Conservation (phyloP, 92 coral and sea anemone species). For the Paramuricea clavata region DNA sequence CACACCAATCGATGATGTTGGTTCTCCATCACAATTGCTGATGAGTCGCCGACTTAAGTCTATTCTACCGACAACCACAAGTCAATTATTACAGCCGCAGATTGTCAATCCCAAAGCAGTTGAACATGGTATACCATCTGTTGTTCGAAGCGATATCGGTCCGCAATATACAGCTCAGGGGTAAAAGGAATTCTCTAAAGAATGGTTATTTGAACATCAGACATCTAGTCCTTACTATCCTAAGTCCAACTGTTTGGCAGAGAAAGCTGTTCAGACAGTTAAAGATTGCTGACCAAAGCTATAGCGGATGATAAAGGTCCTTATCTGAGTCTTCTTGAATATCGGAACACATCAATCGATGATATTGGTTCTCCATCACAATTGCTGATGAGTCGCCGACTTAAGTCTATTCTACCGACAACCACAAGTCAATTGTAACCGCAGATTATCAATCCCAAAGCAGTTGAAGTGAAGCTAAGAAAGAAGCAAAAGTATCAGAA, state of each 20-base stretch:
- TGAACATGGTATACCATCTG: conserved; percentile 43
- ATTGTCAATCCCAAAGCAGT: conserved; percentile 16
- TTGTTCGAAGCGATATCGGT: conserved; percentile 40
- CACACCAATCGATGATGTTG: conserved; percentile 47
- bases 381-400: too few species aligned
- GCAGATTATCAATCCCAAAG: too few species aligned
- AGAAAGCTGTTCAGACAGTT: too few species aligned
- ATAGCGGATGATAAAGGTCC: too few species aligned
- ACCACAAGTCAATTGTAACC: too few species aligned
- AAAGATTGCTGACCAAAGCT: too few species aligned
- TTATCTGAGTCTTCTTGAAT: too few species aligned
- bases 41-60: conserved; percentile 63
- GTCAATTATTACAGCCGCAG: conserved; percentile 48
- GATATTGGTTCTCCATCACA: too few species aligned
- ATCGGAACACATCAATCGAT: too few species aligned
- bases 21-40: conserved; percentile 51
- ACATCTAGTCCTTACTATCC: conserved; percentile 36
- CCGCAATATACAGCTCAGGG: conserved; percentile 41
- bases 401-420: too few species aligned
- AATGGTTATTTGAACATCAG: conserved; percentile 43
- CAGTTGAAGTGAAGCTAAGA: background rate
- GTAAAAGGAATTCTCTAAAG: conserved; percentile 27
- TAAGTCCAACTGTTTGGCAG: conserved; percentile 37
- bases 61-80: conserved; percentile 20
- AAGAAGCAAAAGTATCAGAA: conserved; percentile 53